Base-by-base conservation (phyloP, 1,140 invertebrate genomes). In the Propsilocerus akamusi region DNA sequence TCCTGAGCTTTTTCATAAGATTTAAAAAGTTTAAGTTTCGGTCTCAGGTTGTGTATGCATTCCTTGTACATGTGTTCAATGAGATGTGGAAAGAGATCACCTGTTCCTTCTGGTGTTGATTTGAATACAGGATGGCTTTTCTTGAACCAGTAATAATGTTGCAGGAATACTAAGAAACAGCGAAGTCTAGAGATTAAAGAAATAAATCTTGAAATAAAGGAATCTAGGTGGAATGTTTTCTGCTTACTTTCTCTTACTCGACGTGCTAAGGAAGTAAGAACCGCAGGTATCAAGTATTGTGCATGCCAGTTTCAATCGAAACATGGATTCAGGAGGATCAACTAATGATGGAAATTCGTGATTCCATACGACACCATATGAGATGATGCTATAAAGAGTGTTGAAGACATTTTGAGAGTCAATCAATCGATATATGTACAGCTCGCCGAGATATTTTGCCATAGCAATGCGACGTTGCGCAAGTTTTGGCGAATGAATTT, bases 401-500 rank as follows among this genome's bases (percentile, higher is more conserved):
- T 91, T 89, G 57, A 97, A 94, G 25, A 97, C 87, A 58, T 96
- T 87, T 4, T 81, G 72, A 22, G 88, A 95, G 59, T 97, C 92
- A 2, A 97, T 77, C 64, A 97, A 76, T 55, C 89, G 77, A 64
- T 97, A 97, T 64, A 97, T 97, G 63, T 98, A 99, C 20, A 99
- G 69, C 65, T 99, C 94, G n/a, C 83, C 95, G 12, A 98, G 69
- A 67, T 93, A 99, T 64, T 89, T 85, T 10, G 93, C 82, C 70
- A 91, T 89, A 8, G 91, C 88, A 8, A 98, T 83, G 53, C 94
- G 72, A 37, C 91, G 73, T 67, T 98, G 95, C 65, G 97, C 96
- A 58, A 82, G 90, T 58, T 89, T 84, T 0, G 89, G 82, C 52
- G 87, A 75, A 59, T 93, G 93, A 1, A 94, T 79, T 69, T 98